A percentile compares a stretch with the other conserved stretches of the same genome.
phyloP scores from a whole-genome alignment of 2,888 invertebrate genomes.

The Pandemis corylana region DNA sequence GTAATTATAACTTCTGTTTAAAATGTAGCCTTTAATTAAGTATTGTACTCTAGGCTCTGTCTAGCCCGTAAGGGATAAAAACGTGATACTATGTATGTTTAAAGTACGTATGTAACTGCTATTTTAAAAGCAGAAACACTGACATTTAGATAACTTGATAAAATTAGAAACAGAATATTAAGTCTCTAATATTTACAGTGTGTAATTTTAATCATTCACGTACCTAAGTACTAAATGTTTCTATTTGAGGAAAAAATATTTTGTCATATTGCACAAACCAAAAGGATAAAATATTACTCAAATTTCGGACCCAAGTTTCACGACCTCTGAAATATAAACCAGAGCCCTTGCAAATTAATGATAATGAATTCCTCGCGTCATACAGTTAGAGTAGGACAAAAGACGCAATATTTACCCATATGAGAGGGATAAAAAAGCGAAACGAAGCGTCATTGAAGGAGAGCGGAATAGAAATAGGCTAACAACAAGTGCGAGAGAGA shows the following conservation, averaged over 20 bases:
- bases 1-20: no score
- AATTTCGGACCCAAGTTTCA: neutral
- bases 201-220: no score
- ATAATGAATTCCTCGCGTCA: conserved; percentile 32
- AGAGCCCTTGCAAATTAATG: conserved; percentile 23
- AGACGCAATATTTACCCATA: neutral
- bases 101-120: no score
- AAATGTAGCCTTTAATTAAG: no score
- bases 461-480: neutral
- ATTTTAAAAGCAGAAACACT: no score
- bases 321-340: conserved; percentile 7
- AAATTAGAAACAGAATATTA: no score
- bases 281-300: neutral
- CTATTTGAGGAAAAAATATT: neutral
- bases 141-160: no score
- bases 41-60: no score
- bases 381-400: conserved; percentile 14
- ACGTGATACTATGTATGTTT: no score
- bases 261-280: neutral
- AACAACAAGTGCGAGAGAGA: neutral
- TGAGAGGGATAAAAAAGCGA: neutral
- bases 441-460: conserved; percentile 14
- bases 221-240: no score
- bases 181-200: no score
- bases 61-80: no score